Percentiles rank a stretch among this genome's conserved stretches.
Conservation (phyloP, 2,888 invertebrate genomes). For the Acholoe squamosa region DNA sequence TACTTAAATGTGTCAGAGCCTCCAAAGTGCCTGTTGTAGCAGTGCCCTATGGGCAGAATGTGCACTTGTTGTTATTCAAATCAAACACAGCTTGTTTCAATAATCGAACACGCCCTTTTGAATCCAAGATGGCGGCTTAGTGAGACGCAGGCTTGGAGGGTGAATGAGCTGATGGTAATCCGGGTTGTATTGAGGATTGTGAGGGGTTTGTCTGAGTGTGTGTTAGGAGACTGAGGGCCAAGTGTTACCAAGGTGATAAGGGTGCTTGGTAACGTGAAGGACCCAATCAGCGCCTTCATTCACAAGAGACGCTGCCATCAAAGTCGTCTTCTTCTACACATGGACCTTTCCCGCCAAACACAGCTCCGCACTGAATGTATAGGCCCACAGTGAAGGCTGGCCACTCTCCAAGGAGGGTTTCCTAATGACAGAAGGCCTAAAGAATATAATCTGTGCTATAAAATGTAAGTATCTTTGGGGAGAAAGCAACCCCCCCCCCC, state of each 20-base stretch:
- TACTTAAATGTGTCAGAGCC: too few relatives aligned
- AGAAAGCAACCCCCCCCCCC: too few relatives aligned
- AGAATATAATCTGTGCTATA: too few relatives aligned
- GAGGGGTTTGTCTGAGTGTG: not conserved
- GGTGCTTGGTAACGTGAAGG: not conserved
- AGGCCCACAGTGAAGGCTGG: too few relatives aligned
- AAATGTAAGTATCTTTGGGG: too few relatives aligned
- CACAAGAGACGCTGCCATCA: not conserved
- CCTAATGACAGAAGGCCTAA: too few relatives aligned
- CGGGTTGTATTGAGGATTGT: not conserved
- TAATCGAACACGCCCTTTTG: not conserved
- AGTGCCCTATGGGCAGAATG: not conserved
- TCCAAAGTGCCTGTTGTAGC: too few relatives aligned
- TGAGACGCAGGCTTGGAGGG: not conserved
- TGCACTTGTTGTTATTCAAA: conserved; percentile 10
- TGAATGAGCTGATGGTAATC: not conserved
- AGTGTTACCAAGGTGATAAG: not conserved
- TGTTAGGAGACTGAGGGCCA: not conserved
- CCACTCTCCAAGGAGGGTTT: too few relatives aligned
- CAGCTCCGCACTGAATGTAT: too few relatives aligned
- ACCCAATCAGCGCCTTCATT: conserved; percentile 21
- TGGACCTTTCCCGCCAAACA: conserved; percentile 30
- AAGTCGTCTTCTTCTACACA: conserved; percentile 8
- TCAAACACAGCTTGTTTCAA: too few relatives aligned
- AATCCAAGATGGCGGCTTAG: not conserved